These are phyloP conservation scores for Taenaris catops DNA, from an alignment of 2,888 invertebrate genomes.

Conservation along the genomic window DNA sequence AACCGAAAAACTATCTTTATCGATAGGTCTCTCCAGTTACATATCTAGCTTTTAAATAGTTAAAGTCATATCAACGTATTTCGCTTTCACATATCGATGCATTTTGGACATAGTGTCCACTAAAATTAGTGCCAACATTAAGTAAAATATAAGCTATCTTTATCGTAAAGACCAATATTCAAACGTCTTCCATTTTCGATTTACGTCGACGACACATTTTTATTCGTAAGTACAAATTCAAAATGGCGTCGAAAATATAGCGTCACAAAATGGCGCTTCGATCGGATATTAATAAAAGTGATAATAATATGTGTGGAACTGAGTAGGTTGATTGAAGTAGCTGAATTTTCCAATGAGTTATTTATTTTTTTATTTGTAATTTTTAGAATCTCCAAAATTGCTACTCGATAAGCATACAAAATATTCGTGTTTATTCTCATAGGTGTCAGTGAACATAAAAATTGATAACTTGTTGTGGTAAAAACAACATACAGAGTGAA, in stretches of 20 bases:
- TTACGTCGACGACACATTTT: conserved; percentile 5
- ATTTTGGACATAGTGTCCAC: conserved; percentile 34
- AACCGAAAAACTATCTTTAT: conserved; percentile 93
- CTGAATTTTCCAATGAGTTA: conserved; percentile 8
- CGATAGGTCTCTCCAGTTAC: conserved; percentile 41
- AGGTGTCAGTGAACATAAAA: too few species aligned
- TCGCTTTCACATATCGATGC: conserved; percentile 41
- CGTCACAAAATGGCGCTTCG: background rate
- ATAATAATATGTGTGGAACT: conserved; percentile 8
- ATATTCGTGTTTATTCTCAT: too few species aligned
- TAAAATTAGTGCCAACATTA: conserved; percentile 56
- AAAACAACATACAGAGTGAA: too few species aligned
- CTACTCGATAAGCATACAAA: too few species aligned
- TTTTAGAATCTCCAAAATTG: too few species aligned
- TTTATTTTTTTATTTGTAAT: conserved; percentile 2
- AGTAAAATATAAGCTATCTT: conserved; percentile 22
- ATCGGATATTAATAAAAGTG: conserved; percentile 5
- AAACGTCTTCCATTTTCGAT: conserved; percentile 25
- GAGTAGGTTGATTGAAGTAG: conserved; percentile 10
- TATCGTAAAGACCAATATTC: conserved; percentile 21
- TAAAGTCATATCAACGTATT: conserved; percentile 38
- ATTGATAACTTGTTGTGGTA: too few species aligned
- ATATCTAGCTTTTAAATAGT: conserved; percentile 9
- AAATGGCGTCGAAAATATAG: background rate
- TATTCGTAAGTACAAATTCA: conserved; percentile 15